Conservation (phyloP, 2,113 vertebrate species). For the Tyto alba region DNA sequence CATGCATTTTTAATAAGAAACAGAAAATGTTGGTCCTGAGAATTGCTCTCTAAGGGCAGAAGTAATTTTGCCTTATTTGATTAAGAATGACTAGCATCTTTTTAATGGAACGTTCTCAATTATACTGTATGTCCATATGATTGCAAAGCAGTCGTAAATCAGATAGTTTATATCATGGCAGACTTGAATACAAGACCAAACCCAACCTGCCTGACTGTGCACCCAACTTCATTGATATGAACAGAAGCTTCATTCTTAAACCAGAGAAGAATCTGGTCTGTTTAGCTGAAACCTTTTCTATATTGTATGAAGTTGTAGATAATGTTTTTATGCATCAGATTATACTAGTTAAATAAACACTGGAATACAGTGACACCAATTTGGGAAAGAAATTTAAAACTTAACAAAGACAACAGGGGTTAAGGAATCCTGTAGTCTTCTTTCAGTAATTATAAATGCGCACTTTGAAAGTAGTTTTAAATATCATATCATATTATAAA, state of each 20-base stretch:
- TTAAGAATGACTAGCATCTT: neutral
- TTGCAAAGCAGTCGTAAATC: neutral
- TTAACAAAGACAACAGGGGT: neutral
- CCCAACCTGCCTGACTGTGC: neutral
- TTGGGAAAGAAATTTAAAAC: neutral
- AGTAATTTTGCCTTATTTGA: neutral
- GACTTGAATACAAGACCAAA: neutral
- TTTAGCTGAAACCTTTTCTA: neutral
- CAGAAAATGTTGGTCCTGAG: neutral
- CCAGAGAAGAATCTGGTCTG: neutral
- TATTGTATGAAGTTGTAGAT: neutral
- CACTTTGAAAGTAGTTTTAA: neutral
- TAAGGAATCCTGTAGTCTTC: neutral
- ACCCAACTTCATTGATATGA: neutral
- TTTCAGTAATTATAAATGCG: neutral
- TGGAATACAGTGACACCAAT: neutral
- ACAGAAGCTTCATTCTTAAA: neutral
- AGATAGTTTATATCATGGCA: neutral
- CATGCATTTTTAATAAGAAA: neutral
- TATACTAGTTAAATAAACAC: neutral
- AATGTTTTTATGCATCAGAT: neutral
- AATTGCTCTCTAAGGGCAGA: neutral
- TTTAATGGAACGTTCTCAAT: neutral
- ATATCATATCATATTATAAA: neutral
- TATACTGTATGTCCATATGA: neutral